These are phyloP conservation scores for Porites rus DNA, from an alignment of 92 coral and sea anemone genomes.

Conservation along the genomic window DNA sequence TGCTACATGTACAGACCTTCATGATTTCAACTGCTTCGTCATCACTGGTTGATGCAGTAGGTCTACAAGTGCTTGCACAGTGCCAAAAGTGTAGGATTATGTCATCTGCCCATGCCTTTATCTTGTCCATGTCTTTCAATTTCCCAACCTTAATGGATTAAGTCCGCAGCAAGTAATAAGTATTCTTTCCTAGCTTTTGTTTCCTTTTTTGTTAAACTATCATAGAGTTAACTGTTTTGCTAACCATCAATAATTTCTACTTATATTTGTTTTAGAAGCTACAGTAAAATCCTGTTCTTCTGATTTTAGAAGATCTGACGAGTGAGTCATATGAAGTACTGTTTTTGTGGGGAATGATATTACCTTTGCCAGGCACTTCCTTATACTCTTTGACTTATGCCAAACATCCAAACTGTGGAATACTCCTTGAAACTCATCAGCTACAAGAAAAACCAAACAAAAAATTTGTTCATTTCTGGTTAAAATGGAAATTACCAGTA, in stretches of 20 bases:
- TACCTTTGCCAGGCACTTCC: conserved; percentile 48
- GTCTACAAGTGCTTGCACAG: conserved; percentile 41
- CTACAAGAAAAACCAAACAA: background rate
- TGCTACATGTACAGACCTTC: conserved; percentile 8
- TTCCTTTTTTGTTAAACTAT: no score
- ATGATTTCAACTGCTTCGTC: conserved; percentile 1
- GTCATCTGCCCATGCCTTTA: conserved; percentile 45
- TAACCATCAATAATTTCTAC: no score
- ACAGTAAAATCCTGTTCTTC: no score
- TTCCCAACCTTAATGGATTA: conserved; percentile 31
- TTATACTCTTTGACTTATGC: conserved; percentile 46
- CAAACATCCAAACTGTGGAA: conserved; percentile 46
- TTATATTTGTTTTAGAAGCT: no score
- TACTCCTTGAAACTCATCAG: conserved; percentile 7
- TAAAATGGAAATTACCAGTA: no score
- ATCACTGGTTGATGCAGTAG: conserved; percentile 35
- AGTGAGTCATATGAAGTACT: no score
- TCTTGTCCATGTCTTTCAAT: conserved; percentile 43
- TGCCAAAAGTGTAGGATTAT: conserved; percentile 59
- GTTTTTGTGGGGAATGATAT: no score
- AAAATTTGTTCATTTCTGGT: no score
- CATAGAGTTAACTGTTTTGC: no score
- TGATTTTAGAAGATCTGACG: no score
- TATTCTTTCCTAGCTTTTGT: no score
- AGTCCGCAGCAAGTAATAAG: no score